Evolutionary conservation across 2,888 invertebrate species (phyloP).

Genomic region (Epirrhoe alternata): DNA sequence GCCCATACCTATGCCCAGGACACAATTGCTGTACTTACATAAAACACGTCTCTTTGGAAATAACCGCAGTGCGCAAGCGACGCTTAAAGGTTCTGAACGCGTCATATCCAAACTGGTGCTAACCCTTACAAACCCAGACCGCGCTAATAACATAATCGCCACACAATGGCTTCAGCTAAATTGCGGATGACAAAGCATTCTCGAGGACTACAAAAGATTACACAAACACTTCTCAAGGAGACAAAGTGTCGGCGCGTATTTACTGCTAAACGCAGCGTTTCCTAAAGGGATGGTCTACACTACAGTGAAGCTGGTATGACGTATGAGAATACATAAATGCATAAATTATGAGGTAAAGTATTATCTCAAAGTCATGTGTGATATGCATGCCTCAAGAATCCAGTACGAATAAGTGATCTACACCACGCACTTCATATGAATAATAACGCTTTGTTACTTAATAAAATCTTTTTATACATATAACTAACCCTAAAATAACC

Average conservation of each 20-base stretch:
- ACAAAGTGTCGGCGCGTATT: constrained; percentile 57
- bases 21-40: too few species aligned
- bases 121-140: constrained; percentile 8
- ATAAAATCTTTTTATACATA: too few species aligned
- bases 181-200: constrained; percentile 50
- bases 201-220: constrained; percentile 51
- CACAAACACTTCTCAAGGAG: constrained; percentile 52
- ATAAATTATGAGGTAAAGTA: background rate
- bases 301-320: constrained; percentile 25
- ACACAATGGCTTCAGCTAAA: constrained; percentile 35
- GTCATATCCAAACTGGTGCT: constrained; percentile 1
- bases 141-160: constrained; percentile 38
- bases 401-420: too few species aligned
- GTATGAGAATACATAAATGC: constrained; percentile 24
- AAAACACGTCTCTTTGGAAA: too few species aligned
- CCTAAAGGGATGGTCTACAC: constrained; percentile 38
- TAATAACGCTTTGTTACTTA: too few species aligned
- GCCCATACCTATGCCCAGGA: too few species aligned
- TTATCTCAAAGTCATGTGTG: too few species aligned
- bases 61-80: too few species aligned
- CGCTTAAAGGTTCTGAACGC: background rate
- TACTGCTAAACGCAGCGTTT: constrained; percentile 57
- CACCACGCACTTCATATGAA: too few species aligned
- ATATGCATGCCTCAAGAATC: too few species aligned
- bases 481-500: too few species aligned